These are phyloP conservation scores for Monopis laevigella DNA, from an alignment of 2,888 invertebrate genomes.

Conservation along the genomic window DNA sequence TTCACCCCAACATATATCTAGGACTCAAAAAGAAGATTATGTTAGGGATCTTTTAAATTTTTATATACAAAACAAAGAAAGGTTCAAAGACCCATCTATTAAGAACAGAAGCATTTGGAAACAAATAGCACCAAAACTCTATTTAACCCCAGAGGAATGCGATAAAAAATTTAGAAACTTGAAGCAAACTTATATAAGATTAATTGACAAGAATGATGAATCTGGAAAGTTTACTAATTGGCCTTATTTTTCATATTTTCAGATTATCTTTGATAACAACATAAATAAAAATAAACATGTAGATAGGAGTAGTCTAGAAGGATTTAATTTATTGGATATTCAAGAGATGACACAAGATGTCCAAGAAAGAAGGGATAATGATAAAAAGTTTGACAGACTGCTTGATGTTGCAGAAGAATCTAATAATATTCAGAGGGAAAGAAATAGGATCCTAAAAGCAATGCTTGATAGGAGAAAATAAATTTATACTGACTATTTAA, in stretches of 20 bases:
- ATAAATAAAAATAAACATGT: background rate
- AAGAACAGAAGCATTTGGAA: slow-evolving; percentile 49
- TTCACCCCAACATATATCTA: slow-evolving; percentile 21
- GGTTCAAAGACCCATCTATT: slow-evolving; percentile 41
- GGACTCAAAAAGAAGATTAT: slow-evolving; percentile 36
- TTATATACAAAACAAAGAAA: slow-evolving; percentile 45
- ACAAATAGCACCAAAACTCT: slow-evolving; percentile 35
- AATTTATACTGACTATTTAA: too few relatives aligned
- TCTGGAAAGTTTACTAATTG: slow-evolving; percentile 41
- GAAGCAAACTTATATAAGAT: slow-evolving; percentile 49
- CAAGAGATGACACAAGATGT: slow-evolving; percentile 28
- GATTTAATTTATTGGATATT: slow-evolving; percentile 32
- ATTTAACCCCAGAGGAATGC: slow-evolving; percentile 44
- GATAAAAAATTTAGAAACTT: slow-evolving; percentile 53
- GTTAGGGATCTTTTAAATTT: slow-evolving; percentile 42
- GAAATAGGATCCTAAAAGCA: slow-evolving; percentile 47
- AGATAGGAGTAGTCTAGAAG: slow-evolving; percentile 24
- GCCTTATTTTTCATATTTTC: slow-evolving; percentile 51
- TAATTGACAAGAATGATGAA: slow-evolving; percentile 36
- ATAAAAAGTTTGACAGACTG: slow-evolving; percentile 42
- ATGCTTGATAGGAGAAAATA: slow-evolving; percentile 32
- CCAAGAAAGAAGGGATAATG: slow-evolving; percentile 32
- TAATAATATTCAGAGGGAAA: slow-evolving; percentile 47
- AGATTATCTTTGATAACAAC: slow-evolving; percentile 39
- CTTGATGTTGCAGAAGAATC: slow-evolving; percentile 42